phyloP scores from a whole-genome alignment of 2,888 invertebrate genomes.

The Apamea anceps region DNA sequence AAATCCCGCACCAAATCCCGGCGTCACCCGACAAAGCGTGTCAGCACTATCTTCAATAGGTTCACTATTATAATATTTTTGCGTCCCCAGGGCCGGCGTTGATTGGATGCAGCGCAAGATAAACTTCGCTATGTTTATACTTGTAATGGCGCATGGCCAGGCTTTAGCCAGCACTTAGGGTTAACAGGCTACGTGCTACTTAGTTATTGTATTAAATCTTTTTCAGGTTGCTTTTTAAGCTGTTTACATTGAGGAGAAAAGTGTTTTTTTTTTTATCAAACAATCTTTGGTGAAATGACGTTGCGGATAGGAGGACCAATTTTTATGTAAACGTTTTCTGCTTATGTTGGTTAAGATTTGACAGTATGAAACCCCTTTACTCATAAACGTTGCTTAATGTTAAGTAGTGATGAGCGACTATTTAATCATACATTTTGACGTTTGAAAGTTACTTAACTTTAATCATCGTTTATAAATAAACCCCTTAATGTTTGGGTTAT shows the following conservation, averaged over 20 bases:
- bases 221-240: constrained; percentile 20
- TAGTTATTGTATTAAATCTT: constrained; percentile 38
- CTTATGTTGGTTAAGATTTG: not conserved
- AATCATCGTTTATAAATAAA: too few species aligned
- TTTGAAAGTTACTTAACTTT: too few species aligned
- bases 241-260: not conserved
- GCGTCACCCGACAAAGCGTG: constrained; percentile 42
- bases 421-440: too few species aligned
- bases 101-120: constrained; percentile 81
- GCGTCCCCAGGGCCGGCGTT: constrained; percentile 75
- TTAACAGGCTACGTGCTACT: constrained; percentile 41
- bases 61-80: constrained; percentile 75
- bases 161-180: constrained; percentile 42
- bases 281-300: not conserved
- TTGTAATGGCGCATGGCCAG: constrained; percentile 68
- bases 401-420: too few species aligned
- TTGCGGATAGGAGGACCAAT: not conserved
- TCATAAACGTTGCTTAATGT: too few species aligned
- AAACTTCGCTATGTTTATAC: constrained; percentile 75
- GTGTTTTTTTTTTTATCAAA: not conserved
- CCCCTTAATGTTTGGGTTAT: not conserved
- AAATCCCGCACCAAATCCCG: constrained; percentile 48
- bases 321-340: not conserved
- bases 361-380: not conserved
- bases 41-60: constrained; percentile 65